phyloP scores from a whole-genome alignment of 2,113 vertebrate genomes.

The Eurystomus gularis region DNA sequence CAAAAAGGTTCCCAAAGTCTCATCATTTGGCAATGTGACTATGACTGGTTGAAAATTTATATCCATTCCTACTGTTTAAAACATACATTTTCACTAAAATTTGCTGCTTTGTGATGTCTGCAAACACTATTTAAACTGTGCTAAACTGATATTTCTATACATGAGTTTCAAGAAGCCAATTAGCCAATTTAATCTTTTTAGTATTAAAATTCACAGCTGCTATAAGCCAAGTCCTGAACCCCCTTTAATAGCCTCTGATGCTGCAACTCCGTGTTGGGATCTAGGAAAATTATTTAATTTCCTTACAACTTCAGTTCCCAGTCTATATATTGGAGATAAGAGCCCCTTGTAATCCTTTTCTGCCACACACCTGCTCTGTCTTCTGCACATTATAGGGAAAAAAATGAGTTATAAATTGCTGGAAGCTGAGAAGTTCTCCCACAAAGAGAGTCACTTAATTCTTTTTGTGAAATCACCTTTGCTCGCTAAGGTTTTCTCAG shows the following conservation, averaged over 20 bases:
- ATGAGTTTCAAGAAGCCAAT: not conserved
- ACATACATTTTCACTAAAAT: not conserved
- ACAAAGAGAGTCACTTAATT: not conserved
- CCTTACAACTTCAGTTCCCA: not conserved
- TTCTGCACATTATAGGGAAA: not conserved
- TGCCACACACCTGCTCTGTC: not conserved
- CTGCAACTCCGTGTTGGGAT: not conserved
- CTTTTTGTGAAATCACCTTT: not conserved
- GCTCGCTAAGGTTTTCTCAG: not conserved
- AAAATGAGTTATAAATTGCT: not conserved
- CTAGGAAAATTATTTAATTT: not conserved
- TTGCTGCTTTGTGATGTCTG: not conserved
- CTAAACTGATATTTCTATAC: not conserved
- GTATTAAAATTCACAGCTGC: not conserved
- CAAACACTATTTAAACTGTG: not conserved
- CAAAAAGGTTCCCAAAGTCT: not conserved
- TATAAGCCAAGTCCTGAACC: not conserved
- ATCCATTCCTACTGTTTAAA: not conserved
- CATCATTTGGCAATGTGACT: not conserved
- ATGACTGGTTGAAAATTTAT: not conserved
- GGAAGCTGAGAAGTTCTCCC: not conserved
- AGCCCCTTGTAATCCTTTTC: not conserved
- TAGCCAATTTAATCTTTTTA: not conserved
- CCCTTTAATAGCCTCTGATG: not conserved
- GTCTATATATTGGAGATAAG: too few species aligned